Base-by-base conservation (phyloP, 2,888 invertebrate genomes). In the Drosophila peninsularis region DNA sequence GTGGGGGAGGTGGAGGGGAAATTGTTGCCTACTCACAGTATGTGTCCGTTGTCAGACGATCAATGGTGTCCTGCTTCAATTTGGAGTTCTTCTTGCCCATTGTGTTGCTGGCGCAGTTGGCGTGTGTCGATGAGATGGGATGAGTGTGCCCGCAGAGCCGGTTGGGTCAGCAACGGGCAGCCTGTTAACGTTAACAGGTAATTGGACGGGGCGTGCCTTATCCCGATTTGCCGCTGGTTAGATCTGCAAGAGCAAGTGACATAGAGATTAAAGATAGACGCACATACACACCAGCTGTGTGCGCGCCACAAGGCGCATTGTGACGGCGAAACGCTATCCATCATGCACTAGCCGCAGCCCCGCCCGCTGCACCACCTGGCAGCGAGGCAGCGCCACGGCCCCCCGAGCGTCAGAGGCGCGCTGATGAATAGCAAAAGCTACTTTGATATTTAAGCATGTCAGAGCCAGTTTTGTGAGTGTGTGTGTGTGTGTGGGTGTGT, bases 71-170 rank as follows among this genome's bases (percentile, higher is more conserved):
- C 93, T 97, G 96, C 95, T 97, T 98, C 93, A 98, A 95, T 94
- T 98, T 98, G 65, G 98, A 98, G 92, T 97, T 98, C 93, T 97
- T 97, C 95, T 98, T 98, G 91, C 98, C 98, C 98, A 98, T 98
- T 90, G 94, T 94, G 41, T 10, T 0, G 82, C 17, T 21, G 50
- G 11, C 52, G 30, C 30, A 13, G 49, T 19, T 19, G 32, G 50
- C 10, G 27, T 32, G 17, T 32, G 34, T 13, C n/a, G 21, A 9
- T 19, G 34, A 4, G 10, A 14, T 24, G 24, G 24, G 34, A 7
- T 36, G 21, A 19, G 17, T 45, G n/a, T 24, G 44, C 7, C 19
- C 56, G 37, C 53, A 17, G 13, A 9, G n/a, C 44, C 44, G 39
- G 44, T 55, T 53, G 66, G 64, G 73, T 78, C 71, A 67, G 64